Base-by-base conservation (phyloP, 2,113 vertebrate genomes). In the Solea senegalensis region DNA sequence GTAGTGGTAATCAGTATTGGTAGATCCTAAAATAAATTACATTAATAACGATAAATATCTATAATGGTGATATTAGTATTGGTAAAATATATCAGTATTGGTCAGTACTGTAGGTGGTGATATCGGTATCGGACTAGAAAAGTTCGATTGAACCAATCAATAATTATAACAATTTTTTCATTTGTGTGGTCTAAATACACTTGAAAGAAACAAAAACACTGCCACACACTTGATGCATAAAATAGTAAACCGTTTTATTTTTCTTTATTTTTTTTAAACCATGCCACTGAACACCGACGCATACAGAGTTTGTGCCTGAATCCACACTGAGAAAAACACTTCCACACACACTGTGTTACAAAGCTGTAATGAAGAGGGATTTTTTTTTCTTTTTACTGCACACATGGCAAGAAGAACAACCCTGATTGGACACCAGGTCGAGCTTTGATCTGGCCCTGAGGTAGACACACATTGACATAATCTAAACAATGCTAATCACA, bases 401-500 rank as follows among this genome's bases (percentile, higher is more conserved):
- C 94, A 83, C 50, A 95, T 94, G 92, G 90, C 92, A 93, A 91
- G 92, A 94, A 95, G 91, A 95, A 86, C 64, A 91, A 92, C 89
- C 91, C 90, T 92, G 93, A 94, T 90, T 91, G 95, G 96, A 96
- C 93, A 96, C 96, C 96, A 94, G 94, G 92, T 95, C 93, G 91
- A 94, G 94, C 95, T 95, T 95, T 94, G 93, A 95, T 95, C 94
- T 96, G 97, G 97, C 93, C 96, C 96, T 99, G 97, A 99, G 97
- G 97, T 99, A 99, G 97, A 99, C 96, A 94, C 95, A 99, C 96
- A 94, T 94, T 94, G 95, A 95, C 94, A 95, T 91, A 93, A 95
- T 94, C 87, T 93, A 90, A 93, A 94, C 89, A 85, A 95, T 92
- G 80, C 94, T 91, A 90, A 92, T 89, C 84, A 89, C 90, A 90